phyloP scores from a whole-genome alignment of 2,888 invertebrate species.

The Philonicus albiceps region DNA sequence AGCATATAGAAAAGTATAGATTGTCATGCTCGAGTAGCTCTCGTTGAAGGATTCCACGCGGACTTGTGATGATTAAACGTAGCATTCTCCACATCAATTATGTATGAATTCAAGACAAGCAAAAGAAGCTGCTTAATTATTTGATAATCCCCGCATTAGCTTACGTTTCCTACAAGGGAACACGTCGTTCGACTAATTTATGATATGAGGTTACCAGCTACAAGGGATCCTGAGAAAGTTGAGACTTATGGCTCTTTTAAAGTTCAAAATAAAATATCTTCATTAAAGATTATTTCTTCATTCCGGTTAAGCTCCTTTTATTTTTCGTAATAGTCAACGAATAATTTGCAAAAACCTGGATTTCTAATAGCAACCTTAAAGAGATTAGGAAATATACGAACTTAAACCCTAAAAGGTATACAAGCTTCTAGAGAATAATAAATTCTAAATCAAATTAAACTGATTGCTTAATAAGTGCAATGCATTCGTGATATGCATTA shows the following conservation, averaged over 20 bases:
- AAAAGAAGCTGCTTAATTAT: slow-evolving; percentile 8
- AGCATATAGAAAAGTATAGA: background rate
- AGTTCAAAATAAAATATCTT: background rate
- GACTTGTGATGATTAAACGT: background rate
- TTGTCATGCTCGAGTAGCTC: background rate
- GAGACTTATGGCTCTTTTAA: background rate
- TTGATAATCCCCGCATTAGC: background rate
- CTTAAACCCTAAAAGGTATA: too few relatives aligned
- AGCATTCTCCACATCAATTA: background rate
- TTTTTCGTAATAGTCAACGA: background rate
- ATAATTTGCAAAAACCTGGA: background rate
- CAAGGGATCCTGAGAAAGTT: background rate
- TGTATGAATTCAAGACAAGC: background rate
- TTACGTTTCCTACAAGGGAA: background rate
- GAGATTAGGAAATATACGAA: too few relatives aligned
- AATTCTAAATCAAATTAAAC: too few relatives aligned
- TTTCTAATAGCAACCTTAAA: too few relatives aligned
- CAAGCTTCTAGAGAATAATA: too few relatives aligned
- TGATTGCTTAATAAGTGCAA: too few relatives aligned
- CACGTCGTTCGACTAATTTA: background rate
- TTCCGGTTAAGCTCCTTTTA: background rate
- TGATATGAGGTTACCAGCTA: background rate
- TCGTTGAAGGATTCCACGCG: background rate
- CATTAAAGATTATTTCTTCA: background rate
- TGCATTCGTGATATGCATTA: too few relatives aligned